Evolutionary conservation across 2,888 invertebrate genomes (phyloP).

Genomic region (Microplitis deprimator): DNA sequence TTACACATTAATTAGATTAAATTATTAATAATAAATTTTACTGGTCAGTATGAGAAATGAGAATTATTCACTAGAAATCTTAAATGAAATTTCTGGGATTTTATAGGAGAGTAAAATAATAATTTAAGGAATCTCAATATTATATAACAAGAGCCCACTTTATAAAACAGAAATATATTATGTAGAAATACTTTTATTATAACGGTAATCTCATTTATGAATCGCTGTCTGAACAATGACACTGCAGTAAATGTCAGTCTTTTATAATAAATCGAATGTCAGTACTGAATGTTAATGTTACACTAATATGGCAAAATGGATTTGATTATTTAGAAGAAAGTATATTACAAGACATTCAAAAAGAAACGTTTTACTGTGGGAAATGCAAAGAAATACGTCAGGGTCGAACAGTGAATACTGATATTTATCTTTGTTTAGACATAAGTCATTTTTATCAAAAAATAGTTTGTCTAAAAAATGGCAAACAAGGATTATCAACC

Average conservation of each 20-base stretch:
- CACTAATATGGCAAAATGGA: not conserved
- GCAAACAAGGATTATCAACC: not conserved
- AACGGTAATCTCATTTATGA: too few species aligned
- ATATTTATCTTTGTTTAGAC: not conserved
- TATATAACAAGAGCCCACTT: too few species aligned
- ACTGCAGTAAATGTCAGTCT: not conserved
- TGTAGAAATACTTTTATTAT: too few species aligned
- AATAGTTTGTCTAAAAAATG: not conserved
- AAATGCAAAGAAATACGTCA: not conserved
- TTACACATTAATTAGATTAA: too few species aligned
- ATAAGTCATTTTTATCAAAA: conserved; percentile 9
- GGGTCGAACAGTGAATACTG: not conserved
- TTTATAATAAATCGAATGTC: not conserved
- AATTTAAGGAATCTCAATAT: too few species aligned
- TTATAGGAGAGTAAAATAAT: too few species aligned
- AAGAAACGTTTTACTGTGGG: not conserved
- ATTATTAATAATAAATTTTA: too few species aligned
- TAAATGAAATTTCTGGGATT: too few species aligned
- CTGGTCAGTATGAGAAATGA: too few species aligned
- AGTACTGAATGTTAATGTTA: not conserved
- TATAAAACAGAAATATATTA: too few species aligned
- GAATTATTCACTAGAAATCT: too few species aligned
- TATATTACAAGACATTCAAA: not conserved
- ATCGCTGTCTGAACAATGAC: not conserved
- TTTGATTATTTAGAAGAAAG: not conserved